Evolutionary conservation across 2,888 invertebrate genomes (phyloP), one percentile per base, ranked within the genome.

Genomic region (Stenoptilia bipunctidactyla): DNA sequence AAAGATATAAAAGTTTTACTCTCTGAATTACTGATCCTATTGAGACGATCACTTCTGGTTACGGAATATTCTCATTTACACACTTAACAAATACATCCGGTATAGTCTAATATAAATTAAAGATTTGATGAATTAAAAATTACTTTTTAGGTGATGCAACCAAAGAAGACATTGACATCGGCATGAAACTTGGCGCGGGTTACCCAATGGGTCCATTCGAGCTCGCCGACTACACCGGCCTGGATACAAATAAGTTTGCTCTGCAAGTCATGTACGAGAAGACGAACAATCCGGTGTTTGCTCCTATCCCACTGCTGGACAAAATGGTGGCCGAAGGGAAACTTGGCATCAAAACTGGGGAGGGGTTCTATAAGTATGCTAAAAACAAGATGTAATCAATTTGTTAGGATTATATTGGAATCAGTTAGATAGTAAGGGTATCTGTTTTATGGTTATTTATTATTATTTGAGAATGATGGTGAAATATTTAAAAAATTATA

Each of bases 151-250:
- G 90, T 15, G 91, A 90, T 62, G 91, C 91, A 0, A 76, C 88
- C 9, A 87, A 90, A 6, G 80, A 87, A 53, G 95, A 96, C 65
- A 92, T 96, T 42, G 96, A 96, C 58, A 90, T 86, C 6, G 95
- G 93, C 1, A 94, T 96, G 94, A 96, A 96, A 69, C 73, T 96
- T 12, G 96, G 96, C n/a, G 93, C 93, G 2, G 91, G 92, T 0
- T 89, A 93, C 71, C 95, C 95, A 0, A 95, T 96, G 95, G 96
- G 96, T 0, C 96, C 96, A 0, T 87, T 96, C 52, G 94, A 96
- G 66, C 69, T 96, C 30, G 83, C 89, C 0, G 96, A 96, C 75
- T 94, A 92, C 70, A 92, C 93, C 1, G 96, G 96, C 0, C 80
- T 92, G 1, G 96, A 96, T 63, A 94, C 93, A 1, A 88, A 88